Conservation (phyloP, 2,797 vertebrate species). For the Acanthiza pusilla region DNA sequence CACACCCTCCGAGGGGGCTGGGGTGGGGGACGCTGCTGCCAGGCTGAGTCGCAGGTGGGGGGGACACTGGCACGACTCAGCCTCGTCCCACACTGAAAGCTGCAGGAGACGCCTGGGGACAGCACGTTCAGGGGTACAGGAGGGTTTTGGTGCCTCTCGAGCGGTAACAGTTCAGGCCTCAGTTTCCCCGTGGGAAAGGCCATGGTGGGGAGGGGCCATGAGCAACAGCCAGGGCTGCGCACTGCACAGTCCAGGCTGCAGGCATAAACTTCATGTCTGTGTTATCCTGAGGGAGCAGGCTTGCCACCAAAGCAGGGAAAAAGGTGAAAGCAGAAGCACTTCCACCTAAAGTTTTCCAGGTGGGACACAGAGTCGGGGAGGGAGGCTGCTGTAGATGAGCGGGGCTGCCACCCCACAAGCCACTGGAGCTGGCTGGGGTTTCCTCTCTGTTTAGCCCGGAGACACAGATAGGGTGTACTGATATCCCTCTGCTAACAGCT, state of each 20-base stretch:
- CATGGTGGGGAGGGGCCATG: rapidly evolving
- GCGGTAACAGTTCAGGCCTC: rapidly evolving
- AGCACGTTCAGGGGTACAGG: rapidly evolving
- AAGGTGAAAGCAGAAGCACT: not conserved
- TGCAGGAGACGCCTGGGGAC: rapidly evolving
- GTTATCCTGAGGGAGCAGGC: not conserved
- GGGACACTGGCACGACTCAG: not conserved
- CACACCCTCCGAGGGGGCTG: rapidly evolving
- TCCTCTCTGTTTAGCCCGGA: not conserved
- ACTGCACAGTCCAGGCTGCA: rapidly evolving
- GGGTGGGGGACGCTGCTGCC: not conserved
- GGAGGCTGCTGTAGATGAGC: not conserved
- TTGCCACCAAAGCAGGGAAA: not conserved
- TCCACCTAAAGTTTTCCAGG: not conserved
- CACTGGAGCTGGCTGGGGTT: not conserved
- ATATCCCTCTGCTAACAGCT: not conserved
- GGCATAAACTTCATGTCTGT: not conserved
- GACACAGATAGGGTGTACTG: not conserved
- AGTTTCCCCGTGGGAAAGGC: rapidly evolving
- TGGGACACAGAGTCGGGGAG: not conserved
- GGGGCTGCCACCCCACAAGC: not conserved
- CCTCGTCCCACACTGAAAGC: rapidly evolving
- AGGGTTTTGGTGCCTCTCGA: not conserved
- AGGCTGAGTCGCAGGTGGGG: rapidly evolving
- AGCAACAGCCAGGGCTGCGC: not conserved